These are phyloP conservation scores for Drosophila infuscata DNA, from an alignment of 2,888 invertebrate species.

Conservation along the genomic window DNA sequence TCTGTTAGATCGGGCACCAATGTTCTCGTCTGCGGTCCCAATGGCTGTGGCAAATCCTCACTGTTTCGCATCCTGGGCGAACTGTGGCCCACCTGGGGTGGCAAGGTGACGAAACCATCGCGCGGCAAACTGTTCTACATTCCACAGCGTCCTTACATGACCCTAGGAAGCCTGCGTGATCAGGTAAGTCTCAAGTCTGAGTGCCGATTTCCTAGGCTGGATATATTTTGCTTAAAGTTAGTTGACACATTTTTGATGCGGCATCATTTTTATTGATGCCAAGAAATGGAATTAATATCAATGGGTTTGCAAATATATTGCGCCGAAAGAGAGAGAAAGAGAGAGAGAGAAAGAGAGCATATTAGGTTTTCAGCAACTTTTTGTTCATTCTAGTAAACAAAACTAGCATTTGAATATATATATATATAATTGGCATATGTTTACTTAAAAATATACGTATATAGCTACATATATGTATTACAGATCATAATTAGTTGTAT, in stretches of 20 bases:
- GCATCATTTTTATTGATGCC: background rate
- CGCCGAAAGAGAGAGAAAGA: background rate
- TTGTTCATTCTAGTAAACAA: background rate
- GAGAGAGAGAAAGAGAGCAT: background rate
- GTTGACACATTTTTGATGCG: background rate
- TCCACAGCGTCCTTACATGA: conserved; percentile 99
- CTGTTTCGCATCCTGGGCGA: conserved; percentile 98
- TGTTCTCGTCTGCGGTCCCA: conserved; percentile 99
- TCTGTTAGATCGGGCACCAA: conserved; percentile 92
- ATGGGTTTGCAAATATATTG: background rate
- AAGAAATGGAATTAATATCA: background rate
- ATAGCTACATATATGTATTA: too few species aligned
- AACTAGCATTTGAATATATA: background rate
- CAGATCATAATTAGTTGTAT: background rate
- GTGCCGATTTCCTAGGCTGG: background rate
- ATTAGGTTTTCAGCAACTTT: background rate
- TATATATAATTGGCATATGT: too few species aligned
- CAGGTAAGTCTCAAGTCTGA: conserved; percentile 87
- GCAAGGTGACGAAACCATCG: conserved; percentile 97
- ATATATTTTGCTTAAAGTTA: too few species aligned
- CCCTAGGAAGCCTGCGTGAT: conserved; percentile 96
- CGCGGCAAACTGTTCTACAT: conserved; percentile 96
- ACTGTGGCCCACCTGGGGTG: conserved; percentile 98
- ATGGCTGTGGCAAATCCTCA: conserved; percentile 99
- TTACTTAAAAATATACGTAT: too few species aligned